A percentile compares a stretch with the other conserved stretches of the same genome.
phyloP scores from a whole-genome alignment of 2,113 vertebrate species.

The Ceratotherium simum region DNA sequence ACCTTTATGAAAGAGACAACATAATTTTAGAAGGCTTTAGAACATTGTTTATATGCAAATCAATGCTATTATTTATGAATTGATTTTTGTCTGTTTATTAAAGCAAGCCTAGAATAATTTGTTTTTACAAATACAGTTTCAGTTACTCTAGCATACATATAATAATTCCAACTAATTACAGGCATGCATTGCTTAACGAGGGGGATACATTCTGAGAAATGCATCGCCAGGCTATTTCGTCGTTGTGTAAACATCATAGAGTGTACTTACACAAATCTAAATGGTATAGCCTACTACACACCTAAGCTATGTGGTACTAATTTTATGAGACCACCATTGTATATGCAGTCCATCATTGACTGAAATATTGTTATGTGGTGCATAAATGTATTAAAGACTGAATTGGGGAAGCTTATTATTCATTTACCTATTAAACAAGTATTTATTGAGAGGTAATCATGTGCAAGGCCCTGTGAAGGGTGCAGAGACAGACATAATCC shows the following conservation, averaged over 20 bases:
- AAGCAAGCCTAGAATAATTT: constrained; percentile 60
- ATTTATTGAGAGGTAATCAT: not conserved
- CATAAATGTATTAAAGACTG: not conserved
- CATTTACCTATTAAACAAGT: constrained; percentile 50
- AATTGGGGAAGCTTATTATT: constrained; percentile 31
- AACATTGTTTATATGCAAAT: constrained; percentile 76
- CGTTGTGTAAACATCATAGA: no score
- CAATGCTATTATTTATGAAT: constrained; percentile 65
- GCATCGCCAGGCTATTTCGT: no score
- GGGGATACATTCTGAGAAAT: no score
- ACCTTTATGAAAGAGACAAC: constrained; percentile 65
- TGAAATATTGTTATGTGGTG: no score
- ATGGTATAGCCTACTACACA: no score
- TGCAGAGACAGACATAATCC: not conserved
- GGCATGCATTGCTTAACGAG: no score
- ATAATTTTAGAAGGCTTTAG: constrained; percentile 70
- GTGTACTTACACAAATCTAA: no score
- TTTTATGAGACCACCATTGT: no score
- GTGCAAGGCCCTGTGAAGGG: not conserved
- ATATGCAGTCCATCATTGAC: no score
- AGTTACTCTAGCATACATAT: constrained; percentile 63
- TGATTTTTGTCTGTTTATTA: constrained; percentile 66
- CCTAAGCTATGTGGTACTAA: no score
- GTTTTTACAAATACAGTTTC: constrained; percentile 68
- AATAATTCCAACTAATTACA: constrained; percentile 61